Percentiles rank a stretch among this genome's conserved stretches.
Evolutionary conservation across 2,113 vertebrate species (phyloP).

Genomic region (Coptodon rendalli): DNA sequence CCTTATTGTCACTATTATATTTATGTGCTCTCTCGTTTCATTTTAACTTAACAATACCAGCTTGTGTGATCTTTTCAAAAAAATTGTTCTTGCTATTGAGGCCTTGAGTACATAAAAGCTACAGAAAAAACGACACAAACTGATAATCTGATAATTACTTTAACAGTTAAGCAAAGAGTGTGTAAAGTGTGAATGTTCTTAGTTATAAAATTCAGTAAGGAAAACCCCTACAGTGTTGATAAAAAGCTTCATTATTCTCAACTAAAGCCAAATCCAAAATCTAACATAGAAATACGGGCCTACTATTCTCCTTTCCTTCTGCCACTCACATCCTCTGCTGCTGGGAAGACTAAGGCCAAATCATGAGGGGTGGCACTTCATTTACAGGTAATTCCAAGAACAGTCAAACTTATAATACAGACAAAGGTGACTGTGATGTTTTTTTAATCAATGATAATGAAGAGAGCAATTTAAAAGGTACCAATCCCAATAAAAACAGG

Average conservation of each 20-base stretch:
- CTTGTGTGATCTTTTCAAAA: background rate
- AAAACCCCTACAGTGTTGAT: background rate
- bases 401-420: background rate
- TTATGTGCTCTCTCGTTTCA: background rate
- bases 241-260: background rate
- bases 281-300: background rate
- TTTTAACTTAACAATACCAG: background rate
- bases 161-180: background rate
- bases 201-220: background rate
- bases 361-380: background rate
- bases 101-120: background rate
- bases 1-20: background rate
- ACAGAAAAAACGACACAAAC: background rate
- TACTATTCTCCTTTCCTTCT: background rate
- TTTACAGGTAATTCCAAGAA: background rate
- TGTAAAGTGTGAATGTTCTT: background rate
- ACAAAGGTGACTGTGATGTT: background rate
- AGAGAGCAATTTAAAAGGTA: background rate
- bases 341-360: background rate
- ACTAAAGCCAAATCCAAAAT: background rate
- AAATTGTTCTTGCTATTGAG: background rate
- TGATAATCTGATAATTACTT: background rate
- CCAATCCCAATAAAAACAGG: background rate
- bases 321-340: background rate
- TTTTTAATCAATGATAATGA: background rate